These are phyloP conservation scores for Gymnorhina tibicen DNA, from an alignment of 2,113 vertebrate species.

Conservation along the genomic window DNA sequence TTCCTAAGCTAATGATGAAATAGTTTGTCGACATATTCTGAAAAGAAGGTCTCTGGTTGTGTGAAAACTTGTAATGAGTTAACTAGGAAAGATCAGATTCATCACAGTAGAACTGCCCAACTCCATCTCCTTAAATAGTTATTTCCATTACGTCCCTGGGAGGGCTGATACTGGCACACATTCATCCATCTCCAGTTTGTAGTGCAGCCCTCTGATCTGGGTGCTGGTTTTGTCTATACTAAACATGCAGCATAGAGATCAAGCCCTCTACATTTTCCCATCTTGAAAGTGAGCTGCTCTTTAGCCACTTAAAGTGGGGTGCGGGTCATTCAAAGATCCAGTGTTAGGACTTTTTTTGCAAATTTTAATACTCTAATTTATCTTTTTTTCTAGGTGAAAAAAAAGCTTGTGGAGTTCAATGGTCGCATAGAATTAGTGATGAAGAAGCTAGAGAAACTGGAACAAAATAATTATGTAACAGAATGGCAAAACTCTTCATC, in stretches of 20 bases:
- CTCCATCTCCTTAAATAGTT: not conserved
- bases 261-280: not conserved
- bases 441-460: slow-evolving; percentile 14
- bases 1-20: not conserved
- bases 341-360: not conserved
- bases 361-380: not conserved
- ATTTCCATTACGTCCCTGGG: not conserved
- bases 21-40: not conserved
- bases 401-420: slow-evolving; percentile 36
- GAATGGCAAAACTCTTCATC: not conserved
- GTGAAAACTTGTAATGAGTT: not conserved
- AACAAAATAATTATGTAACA: not conserved
- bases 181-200: not conserved
- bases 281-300: not conserved
- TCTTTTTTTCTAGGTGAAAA: slow-evolving; percentile 60
- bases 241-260: not conserved
- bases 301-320: not conserved
- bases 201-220: not conserved
- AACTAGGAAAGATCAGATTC: not conserved
- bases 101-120: not conserved
- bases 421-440: not conserved
- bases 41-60: not conserved
- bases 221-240: not conserved
- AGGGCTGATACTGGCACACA: not conserved
- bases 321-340: not conserved